Evolutionary conservation across 2,888 invertebrate species (phyloP), one percentile per base, ranked within the genome.

Genomic region (Megalurothrips usitatus): DNA sequence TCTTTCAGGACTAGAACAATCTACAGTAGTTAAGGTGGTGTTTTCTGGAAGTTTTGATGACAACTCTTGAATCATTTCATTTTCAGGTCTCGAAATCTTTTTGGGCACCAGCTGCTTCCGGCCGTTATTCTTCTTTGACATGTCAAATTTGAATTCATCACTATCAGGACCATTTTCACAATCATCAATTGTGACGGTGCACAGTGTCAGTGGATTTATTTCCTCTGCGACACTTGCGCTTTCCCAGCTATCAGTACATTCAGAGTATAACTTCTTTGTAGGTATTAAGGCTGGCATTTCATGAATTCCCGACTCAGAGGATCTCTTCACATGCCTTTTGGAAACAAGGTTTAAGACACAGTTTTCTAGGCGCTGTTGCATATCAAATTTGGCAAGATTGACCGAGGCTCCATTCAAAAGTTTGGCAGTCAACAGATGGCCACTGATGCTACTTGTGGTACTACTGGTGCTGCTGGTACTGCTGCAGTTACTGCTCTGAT

Each of bases 351-450:
- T 83, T 48, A 82, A 81, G 48, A 84, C 83, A 81, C 84, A 84
- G 81, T 83, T 83, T 84, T 84, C 84, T n/a, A 84, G 80, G 58
- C 84, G 82, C 81, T 83, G 81, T 82, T 84, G 83, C 26, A 84
- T 80, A 82, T 84, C 83, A 82, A 83, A 83, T 83, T 82, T 83
- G 14, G 82, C 82, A 79, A 83, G 81, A 58, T 81, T 81, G 9
- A 75, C 26, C 11, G 68, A 75, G n/a, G 68, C 23, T 75, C 68
- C 68, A 23, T 75, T 75, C 10, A 75, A 75, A 26, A 75, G 23
- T 26, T 75, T 75, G 23, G 68, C 9, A 9, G 26, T 11, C 9
- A 58, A 19, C 19, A 75, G 68, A 12, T 26, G 68, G 68, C 68
- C 68, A 75, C 23, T 75, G 12, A 58, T 58, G n/a, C 58, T 58